These are phyloP conservation scores for Rattus rattus DNA, from an alignment of 2,113 vertebrate species.

Conservation along the genomic window DNA sequence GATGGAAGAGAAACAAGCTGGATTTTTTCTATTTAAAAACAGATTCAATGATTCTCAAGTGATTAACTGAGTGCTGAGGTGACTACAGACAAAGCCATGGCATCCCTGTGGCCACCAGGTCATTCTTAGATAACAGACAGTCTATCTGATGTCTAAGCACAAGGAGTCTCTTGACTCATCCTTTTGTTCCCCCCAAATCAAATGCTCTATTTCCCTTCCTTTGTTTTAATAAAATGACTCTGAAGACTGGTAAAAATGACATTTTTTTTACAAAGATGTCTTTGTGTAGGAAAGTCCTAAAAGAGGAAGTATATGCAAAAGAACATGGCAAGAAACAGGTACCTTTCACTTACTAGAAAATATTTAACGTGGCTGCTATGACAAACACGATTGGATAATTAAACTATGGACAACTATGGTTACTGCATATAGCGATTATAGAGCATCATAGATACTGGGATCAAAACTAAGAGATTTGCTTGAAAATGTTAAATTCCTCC, in stretches of 20 bases:
- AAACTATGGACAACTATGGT: not conserved
- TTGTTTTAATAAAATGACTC: constrained; percentile 17
- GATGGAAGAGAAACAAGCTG: constrained; percentile 4
- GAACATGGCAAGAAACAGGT: not conserved
- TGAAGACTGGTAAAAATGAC: not conserved
- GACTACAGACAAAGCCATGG: not conserved
- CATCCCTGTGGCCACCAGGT: not conserved
- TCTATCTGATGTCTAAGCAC: not conserved
- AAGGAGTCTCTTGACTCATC: not conserved
- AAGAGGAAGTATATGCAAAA: not conserved
- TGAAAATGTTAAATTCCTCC: not conserved
- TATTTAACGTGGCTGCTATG: not conserved
- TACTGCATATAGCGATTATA: not conserved
- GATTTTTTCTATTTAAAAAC: not conserved
- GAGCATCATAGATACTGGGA: not conserved
- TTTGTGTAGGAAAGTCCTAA: not conserved
- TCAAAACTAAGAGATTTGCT: not conserved
- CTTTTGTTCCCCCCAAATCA: not conserved
- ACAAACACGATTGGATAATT: not conserved
- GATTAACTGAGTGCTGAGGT: constrained; percentile 16
- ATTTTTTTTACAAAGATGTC: constrained; percentile 17
- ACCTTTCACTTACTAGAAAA: constrained; percentile 19
- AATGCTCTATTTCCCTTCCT: not conserved
- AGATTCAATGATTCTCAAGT: not conserved
- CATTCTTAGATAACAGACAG: not conserved